A percentile compares a stretch with the other conserved stretches of the same genome.
Evolutionary conservation across 1,140 invertebrate genomes (phyloP).

Genomic region (Ceratosolen fusciceps): DNA sequence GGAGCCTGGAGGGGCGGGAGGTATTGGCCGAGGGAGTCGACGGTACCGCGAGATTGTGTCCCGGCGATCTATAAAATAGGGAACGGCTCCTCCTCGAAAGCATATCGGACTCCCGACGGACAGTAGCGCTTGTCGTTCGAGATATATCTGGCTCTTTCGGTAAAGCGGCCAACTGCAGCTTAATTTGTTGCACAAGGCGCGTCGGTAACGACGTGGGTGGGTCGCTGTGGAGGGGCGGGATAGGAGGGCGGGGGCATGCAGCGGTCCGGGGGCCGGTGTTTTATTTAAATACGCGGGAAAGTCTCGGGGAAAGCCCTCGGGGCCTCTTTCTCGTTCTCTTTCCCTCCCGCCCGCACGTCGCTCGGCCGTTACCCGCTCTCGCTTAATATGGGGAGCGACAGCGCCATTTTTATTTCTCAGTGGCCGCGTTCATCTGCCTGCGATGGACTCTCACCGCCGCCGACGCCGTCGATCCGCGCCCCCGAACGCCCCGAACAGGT

Average conservation of each 20-base stretch:
- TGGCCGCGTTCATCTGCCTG: constrained; percentile 12
- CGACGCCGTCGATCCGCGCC: background rate
- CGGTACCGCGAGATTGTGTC: background rate
- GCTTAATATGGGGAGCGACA: constrained; percentile 53
- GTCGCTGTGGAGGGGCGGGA: too few species aligned
- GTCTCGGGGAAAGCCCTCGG: constrained; percentile 42
- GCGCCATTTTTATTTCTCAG: constrained; percentile 53
- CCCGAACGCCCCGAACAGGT: constrained; percentile 31
- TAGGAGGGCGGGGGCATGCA: too few species aligned
- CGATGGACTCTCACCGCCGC: background rate
- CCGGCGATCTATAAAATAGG: background rate
- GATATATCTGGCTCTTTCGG: constrained; percentile 23
- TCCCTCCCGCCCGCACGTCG: too few species aligned
- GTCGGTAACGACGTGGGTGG: too few species aligned
- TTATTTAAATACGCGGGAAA: constrained; percentile 54
- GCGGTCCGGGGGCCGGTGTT: constrained; percentile 44
- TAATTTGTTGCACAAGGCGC: constrained; percentile 51
- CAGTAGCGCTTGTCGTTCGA: constrained; percentile 17
- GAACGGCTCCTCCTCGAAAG: background rate
- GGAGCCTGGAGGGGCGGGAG: too few species aligned
- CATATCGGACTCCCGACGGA: constrained; percentile 33
- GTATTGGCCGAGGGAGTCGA: background rate
- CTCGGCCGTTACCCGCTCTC: constrained; percentile 42
- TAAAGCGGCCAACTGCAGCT: constrained; percentile 46
- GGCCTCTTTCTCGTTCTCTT: constrained; percentile 51